Base-by-base conservation (phyloP, 37 sponge, comb jelly and placozoan species). In the Chondrosia reniformis region DNA sequence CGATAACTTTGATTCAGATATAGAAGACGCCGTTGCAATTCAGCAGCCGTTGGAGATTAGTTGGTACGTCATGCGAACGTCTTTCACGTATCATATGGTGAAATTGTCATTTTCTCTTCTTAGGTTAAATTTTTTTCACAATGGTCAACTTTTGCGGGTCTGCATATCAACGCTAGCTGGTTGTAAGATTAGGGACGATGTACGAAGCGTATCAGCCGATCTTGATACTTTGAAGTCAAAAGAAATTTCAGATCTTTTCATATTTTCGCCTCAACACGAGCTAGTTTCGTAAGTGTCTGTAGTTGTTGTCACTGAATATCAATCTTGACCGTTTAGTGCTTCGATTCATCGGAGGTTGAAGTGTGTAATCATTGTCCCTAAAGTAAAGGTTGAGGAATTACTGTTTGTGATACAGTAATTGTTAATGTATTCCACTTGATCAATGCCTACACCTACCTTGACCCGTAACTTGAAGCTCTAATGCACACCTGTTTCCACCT, bases 11-110 rank as follows among this genome's bases (percentile, higher is more conserved):
- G 92, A 91, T 65, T 78, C 85, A 25, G 83, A 90, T 45, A 81
- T 75, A 33, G 93, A 86, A 38, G 93, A 93, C 37, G 93, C 90
- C 0, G 33, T 85, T 59, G 93, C 89, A 33, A 90, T 89, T 76
- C 90, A 93, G 41, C 38, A 31, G 3, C 85, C 88, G 5, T 67
- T 93, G 46, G 86, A 85, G 19, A 59, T 93, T 54, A 77, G 45
- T 45, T 89, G 90, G 93, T 93, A 66, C 52, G 66, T 31, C 15
- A 19, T 15, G n/a, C n/a, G n/a, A n/a, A n/a, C n/a, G n/a, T n/a
- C n/a, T n/a, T n/a, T n/a, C n/a, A n/a, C n/a, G n/a, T n/a, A n/a
- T n/a, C n/a, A n/a, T n/a, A n/a, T n/a, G n/a, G n/a, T n/a, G n/a
- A n/a, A n/a, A n/a, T n/a, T n/a, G n/a, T n/a, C n/a, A n/a, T n/a